Percentiles rank a stretch among this genome's conserved stretches.
Evolutionary conservation across 2,888 invertebrate species (phyloP).

Genomic region (Beris morrisii): DNA sequence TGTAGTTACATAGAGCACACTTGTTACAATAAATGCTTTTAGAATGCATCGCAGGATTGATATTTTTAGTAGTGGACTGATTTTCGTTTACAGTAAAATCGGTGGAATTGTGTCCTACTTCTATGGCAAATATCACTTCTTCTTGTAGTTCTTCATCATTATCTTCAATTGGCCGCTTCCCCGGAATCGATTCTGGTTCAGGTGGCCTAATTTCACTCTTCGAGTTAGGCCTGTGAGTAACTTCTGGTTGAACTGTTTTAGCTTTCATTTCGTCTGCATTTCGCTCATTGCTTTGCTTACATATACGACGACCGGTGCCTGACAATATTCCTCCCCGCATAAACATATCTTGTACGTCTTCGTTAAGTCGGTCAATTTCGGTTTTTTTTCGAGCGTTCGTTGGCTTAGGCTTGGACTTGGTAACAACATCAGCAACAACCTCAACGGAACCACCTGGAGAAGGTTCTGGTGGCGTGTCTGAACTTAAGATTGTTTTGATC

Average conservation of each 20-base stretch:
- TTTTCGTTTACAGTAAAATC: no score
- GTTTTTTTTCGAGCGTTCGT: conserved; percentile 43
- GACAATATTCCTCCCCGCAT: no score
- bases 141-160: neutral
- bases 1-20: conserved; percentile 8
- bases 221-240: no score
- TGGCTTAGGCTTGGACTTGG: neutral
- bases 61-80: conserved; percentile 3
- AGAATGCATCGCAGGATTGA: conserved; percentile 20
- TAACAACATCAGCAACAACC: neutral
- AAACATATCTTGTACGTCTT: conserved; percentile 59
- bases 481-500: conserved; percentile 44
- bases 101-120: no score
- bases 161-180: no score
- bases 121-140: neutral
- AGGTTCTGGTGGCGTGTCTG: neutral
- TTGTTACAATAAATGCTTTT: conserved; percentile 6
- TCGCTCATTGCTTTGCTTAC: no score
- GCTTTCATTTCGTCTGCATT: no score
- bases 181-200: no score
- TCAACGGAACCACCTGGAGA: no score
- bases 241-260: no score
- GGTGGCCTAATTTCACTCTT: no score
- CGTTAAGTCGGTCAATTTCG: conserved; percentile 65
- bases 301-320: no score